These are phyloP conservation scores for Drosophila aldrichi DNA, from an alignment of 2,888 invertebrate genomes.

Conservation along the genomic window DNA sequence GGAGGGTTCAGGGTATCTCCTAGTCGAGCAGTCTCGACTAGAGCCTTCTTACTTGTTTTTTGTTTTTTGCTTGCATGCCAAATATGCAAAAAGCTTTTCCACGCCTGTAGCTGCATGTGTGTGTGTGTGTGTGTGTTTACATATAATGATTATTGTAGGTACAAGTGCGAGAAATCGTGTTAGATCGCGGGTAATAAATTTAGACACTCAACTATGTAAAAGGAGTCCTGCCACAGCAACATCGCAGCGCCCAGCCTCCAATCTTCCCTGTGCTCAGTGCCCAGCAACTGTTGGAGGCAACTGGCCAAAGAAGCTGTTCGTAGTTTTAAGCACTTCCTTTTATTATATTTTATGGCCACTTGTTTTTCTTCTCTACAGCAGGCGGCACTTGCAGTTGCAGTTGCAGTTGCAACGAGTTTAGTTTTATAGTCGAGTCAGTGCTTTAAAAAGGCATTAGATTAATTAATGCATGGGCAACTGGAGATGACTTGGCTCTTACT, in stretches of 20 bases:
- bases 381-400: conserved; percentile 13
- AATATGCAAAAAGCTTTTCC: conserved; percentile 77
- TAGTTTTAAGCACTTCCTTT: conserved; percentile 78
- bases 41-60: too few species aligned
- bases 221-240: conserved; percentile 65
- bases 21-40: too few species aligned
- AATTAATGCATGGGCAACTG: conserved; percentile 14
- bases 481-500: conserved; percentile 16
- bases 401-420: conserved; percentile 26
- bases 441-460: conserved; percentile 63
- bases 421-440: conserved; percentile 60
- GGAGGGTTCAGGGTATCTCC: too few species aligned
- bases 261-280: conserved; percentile 13
- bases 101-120: conserved; percentile 30
- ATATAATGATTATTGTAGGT: conserved; percentile 83
- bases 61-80: conserved; percentile 67
- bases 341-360: conserved; percentile 81
- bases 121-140: conserved; percentile 63
- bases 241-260: conserved; percentile 17
- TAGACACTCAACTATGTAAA: conserved; percentile 82
- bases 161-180: conserved; percentile 84
- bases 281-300: conserved; percentile 26
- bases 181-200: conserved; percentile 84
- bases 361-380: conserved; percentile 55
- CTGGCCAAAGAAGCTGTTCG: conserved; percentile 50